Evolutionary conservation across 2,797 vertebrate genomes (phyloP), one percentile per base, ranked within the genome.

Genomic region (Psittacula echo): DNA sequence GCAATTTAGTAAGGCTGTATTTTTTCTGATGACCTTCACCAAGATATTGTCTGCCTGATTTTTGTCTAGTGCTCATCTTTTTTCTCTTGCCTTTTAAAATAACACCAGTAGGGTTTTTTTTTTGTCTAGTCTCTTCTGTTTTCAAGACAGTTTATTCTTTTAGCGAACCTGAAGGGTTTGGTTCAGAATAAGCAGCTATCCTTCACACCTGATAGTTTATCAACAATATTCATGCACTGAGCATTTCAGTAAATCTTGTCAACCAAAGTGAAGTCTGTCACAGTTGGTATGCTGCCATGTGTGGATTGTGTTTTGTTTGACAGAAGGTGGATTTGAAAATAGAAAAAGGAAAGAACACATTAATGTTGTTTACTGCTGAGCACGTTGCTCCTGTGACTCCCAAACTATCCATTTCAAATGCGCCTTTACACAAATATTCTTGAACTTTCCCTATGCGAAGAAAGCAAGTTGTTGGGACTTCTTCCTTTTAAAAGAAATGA

Each of bases 61-160:
- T 93, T 76, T 68, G 14, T 50, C n/a, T n/a, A 44, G 5, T 18
- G 8, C 29, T 84, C 8, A 30, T 48, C 4, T 79, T 50, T 47
- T 61, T 79, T 78, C 42, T 60, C 19, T 79, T 90, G 45, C 50
- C 20, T 82, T 85, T 76, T 47, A 41, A 68, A 78, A 30, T 61
- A 75, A 39, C 2, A 22, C 0, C 34, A 22, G 44, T 77, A 37
- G 9, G 1, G 2, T 0, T 7, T 7, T 60, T 3, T 30, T 70
- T 27, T 30, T 16, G 0, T 10, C 34, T 10, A 26, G 2, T 42
- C 20, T 87, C 45, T 82, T 18, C 30, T 74, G 10, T 58, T 93
- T 67, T 79, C 19, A 70, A 39, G 47, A 32, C 4, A 11, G 9
- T 85, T 88, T 18, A 9, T 82, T 93, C 8, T 89, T 85, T 27